Evolutionary conservation across 35 echinoderm and acorn worm genomes (phyloP).

Genomic region (Apostichopus japonicus): DNA sequence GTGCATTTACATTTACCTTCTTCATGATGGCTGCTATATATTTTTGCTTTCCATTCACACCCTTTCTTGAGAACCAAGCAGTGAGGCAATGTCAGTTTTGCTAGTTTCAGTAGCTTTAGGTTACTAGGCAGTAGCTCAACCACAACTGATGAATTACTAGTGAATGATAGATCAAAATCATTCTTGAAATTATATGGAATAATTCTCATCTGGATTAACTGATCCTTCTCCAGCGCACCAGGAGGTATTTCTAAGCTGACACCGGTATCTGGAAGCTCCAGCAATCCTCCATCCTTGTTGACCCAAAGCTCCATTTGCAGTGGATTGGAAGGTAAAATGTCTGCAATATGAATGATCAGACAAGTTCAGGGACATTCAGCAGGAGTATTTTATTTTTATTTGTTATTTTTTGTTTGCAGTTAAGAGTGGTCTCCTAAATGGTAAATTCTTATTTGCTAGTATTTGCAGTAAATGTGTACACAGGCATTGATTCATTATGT

Average conservation of each 20-base stretch:
- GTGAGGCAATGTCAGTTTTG: background rate
- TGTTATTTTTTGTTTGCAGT: too few relatives aligned
- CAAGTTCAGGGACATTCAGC: too few relatives aligned
- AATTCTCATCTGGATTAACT: constrained; percentile 6
- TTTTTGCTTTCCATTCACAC: background rate
- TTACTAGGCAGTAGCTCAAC: background rate
- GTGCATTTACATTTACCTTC: background rate
- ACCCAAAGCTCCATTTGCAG: background rate
- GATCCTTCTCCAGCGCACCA: too few relatives aligned
- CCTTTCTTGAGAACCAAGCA: background rate
- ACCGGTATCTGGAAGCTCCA: background rate
- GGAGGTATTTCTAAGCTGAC: too few relatives aligned
- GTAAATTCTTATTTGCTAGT: too few relatives aligned
- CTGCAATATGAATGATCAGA: too few relatives aligned
- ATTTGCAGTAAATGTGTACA: too few relatives aligned
- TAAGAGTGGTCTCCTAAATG: too few relatives aligned
- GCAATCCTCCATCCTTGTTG: background rate
- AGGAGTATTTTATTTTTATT: too few relatives aligned
- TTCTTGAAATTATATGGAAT: background rate
- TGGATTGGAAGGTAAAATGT: background rate
- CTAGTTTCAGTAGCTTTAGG: background rate
- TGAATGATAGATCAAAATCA: background rate
- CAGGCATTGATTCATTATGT: too few relatives aligned
- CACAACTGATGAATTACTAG: constrained; percentile 4
- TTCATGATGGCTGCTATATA: background rate